Conservation (phyloP, 2,113 vertebrate species). For the Caloenas nicobarica region DNA sequence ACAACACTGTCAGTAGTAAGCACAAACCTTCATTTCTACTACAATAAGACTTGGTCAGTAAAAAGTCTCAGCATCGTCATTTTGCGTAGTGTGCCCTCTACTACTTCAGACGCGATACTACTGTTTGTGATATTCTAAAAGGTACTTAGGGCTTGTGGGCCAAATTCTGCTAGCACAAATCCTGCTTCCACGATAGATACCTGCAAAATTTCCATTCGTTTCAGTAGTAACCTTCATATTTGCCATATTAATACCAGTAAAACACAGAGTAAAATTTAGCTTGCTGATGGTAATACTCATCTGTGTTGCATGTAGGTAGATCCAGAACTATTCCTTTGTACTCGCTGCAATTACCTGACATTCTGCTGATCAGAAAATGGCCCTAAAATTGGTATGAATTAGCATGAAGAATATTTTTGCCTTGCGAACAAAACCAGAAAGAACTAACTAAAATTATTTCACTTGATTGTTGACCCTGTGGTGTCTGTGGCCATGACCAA, state of each 20-base stretch:
- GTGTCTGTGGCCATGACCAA: constrained; percentile 7
- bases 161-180: constrained; percentile 37
- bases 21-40: constrained; percentile 28
- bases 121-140: background rate
- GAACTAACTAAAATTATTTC: constrained; percentile 1
- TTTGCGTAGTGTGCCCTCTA: background rate
- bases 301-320: background rate
- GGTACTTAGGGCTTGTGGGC: constrained; percentile 10
- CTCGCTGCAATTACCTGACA: background rate
- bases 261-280: background rate
- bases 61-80: background rate
- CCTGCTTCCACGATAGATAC: background rate
- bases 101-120: background rate
- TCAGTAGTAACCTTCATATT: background rate
- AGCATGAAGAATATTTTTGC: background rate
- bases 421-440: constrained; percentile 43
- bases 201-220: background rate
- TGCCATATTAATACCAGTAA: background rate
- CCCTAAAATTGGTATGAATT: background rate
- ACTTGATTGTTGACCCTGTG: background rate
- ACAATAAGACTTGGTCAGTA: background rate
- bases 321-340: background rate
- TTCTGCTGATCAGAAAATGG: constrained; percentile 45
- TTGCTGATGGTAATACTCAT: background rate
- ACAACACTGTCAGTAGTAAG: constrained; percentile 22